Evolutionary conservation across 2,113 vertebrate species (phyloP), one percentile per base, ranked within the genome.

Genomic region (Oryzias curvinotus): DNA sequence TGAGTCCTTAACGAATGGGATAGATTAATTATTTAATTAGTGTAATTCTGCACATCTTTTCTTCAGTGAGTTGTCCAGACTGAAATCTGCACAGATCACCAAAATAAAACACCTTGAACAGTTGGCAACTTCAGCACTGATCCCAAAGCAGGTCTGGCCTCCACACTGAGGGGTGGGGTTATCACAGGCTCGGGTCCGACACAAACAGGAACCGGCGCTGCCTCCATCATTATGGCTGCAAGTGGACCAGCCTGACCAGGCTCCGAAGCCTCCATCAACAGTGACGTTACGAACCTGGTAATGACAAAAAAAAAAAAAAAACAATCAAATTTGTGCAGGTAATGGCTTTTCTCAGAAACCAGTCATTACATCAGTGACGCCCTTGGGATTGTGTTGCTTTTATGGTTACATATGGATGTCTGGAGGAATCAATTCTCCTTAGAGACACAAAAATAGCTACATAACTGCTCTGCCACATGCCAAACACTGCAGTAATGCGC

Each of bases 91-190:
- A 3, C 16, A 0, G 65, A 59, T 26, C 1, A n/a, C 19, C 1
- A 25, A 26, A 60, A 1, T 3, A 50, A n/a, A 42, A 45, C 87
- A 98, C 97, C 97, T 95, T 86, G 97, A 98, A 57, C 97, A 99
- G 90, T 99, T 99, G 69, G 95, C 88, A 15, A 98, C 96, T 83
- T 98, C 96, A 78, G 95, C 88, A 5, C 91, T 93, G 71, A 93
- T 93, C 36, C 96, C 97, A 16, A 93, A 89, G 51, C 96, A 98
- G n/a, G 85, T 90, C 87, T 93, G 93, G 0, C 97, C 97, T 0
- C 96, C 97, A 50, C 97, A 98, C 78, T 92, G 94, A 3, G 96
- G 96, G 66, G 90, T 86, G 0, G 97, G 97, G 75, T 80, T 96
- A 86, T 98, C 92, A 3, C 97, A 99, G 25, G 92, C 80, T 1